Base-by-base conservation (phyloP, 2,797 vertebrate species). In the Brotula barbata region DNA sequence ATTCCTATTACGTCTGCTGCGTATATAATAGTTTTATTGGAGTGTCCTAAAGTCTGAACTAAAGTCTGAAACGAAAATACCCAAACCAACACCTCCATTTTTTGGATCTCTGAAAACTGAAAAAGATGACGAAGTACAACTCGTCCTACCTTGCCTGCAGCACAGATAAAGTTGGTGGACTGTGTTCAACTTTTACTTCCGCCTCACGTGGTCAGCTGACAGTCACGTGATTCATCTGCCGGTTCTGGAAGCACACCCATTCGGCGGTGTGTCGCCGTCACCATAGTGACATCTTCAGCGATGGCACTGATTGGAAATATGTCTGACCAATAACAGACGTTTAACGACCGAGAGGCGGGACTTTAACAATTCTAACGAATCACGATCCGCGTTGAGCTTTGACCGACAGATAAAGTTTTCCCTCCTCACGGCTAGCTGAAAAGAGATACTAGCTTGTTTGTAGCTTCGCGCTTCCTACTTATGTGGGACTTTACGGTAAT, bases 151-250 rank as follows among this genome's bases (percentile, higher is more conserved):
- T 22, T 5, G 13, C 14, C 20, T 1, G 17, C 9, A 6, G 15
- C 2, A 16, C 9, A 1, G 6, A 1, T 8, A 20, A 5, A 7
- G 19, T 70, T 42, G 44, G 39, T 45, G 33, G 16, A n/a, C 14
- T 10, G 15, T 6, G 15, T 39, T 39, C 33, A 39, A 39, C 14
- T 15, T 33, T 16, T 0, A 1, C 20, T n/a, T 1, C 25, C 5
- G 15, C 46, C n/a, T 1, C 72, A 55, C 23, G 31, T 52, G 36
- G 68, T 68, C 77, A 63, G 28, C 57, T 84, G 65, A 73, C 47
- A n/a, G 77, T 86, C 90, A 90, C 7, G 78, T 90, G 87, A 88
- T 39, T 3, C 6, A 7, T 56, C 39, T 23, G 68, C 58, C 68
- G 68, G 54, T n/a, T n/a, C n/a, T n/a, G n/a, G n/a, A n/a, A n/a